phyloP scores from a whole-genome alignment of 2,797 vertebrate species.

The Pseudomugil gertrudae region DNA sequence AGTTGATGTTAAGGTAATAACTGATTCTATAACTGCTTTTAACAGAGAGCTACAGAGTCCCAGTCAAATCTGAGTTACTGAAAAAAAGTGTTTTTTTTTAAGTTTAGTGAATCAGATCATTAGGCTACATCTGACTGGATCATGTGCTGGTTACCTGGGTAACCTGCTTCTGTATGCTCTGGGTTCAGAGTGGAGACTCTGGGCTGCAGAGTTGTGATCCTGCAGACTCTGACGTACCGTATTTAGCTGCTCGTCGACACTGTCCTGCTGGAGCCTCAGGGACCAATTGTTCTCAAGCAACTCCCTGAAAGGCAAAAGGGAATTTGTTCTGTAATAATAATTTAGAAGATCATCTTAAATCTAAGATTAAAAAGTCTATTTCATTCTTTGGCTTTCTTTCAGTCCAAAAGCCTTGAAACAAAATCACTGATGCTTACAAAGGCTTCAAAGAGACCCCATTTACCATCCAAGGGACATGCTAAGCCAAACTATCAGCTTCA shows the following conservation, averaged over 20 bases:
- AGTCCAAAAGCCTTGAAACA: constrained; percentile 18
- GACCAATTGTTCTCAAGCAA: constrained; percentile 45
- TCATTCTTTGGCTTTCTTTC: constrained; percentile 4
- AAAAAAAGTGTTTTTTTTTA: neutral
- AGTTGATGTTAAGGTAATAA: neutral
- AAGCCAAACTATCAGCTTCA: constrained; percentile 31
- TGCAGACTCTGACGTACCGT: constrained; percentile 49
- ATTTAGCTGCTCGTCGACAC: constrained; percentile 58
- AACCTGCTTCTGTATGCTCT: constrained; percentile 40
- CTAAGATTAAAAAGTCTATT: neutral
- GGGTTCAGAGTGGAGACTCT: constrained; percentile 37
- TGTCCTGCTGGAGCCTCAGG: constrained; percentile 46
- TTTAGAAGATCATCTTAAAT: neutral
- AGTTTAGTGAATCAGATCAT: neutral
- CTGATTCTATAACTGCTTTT: constrained; percentile 1
- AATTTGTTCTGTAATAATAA: neutral
- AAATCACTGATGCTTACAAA: constrained; percentile 12
- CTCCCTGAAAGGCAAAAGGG: constrained; percentile 57
- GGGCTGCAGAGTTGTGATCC: constrained; percentile 40
- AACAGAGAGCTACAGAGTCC: neutral
- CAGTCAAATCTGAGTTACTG: neutral
- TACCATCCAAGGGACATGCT: constrained; percentile 1
- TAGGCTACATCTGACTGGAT: neutral
- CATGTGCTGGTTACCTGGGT: constrained; percentile 25
- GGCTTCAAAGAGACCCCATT: constrained; percentile 28